Evolutionary conservation across 92 coral and sea anemone species (phyloP).

Genomic region (Isaurus tuberculatus): DNA sequence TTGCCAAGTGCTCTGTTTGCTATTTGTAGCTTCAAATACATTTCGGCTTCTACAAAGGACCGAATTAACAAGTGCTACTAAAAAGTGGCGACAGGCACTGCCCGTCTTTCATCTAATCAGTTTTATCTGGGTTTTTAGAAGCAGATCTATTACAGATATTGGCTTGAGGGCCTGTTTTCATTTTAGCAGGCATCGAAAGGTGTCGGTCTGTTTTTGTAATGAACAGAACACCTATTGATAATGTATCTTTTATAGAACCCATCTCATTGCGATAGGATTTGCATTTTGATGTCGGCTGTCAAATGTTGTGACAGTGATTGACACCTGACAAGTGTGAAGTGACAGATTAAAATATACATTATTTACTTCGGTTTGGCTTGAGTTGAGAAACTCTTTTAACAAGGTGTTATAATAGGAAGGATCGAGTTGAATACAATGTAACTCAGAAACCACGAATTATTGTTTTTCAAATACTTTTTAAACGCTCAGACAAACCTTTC

Average conservation of each 20-base stretch:
- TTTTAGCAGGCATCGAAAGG: conserved; percentile 28
- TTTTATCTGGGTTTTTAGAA: conserved; percentile 37
- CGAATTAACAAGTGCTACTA: conserved; percentile 23
- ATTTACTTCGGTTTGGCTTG: conserved; percentile 21
- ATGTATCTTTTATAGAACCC: conserved; percentile 34
- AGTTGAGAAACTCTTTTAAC: conserved; percentile 8
- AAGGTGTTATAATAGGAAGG: not conserved
- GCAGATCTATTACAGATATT: conserved; percentile 46
- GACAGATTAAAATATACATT: conserved; percentile 36
- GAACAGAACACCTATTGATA: conserved; percentile 31
- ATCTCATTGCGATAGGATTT: conserved; percentile 46
- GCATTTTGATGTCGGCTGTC: conserved; percentile 64
- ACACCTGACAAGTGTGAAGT: conserved; percentile 56
- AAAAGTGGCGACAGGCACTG: conserved; percentile 15
- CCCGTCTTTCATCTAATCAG: conserved; percentile 25
- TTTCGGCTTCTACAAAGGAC: conserved; percentile 40
- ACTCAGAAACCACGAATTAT: not conserved
- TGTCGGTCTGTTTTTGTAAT: conserved; percentile 38
- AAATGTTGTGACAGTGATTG: conserved; percentile 54
- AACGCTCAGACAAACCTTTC: not conserved
- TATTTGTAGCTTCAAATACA: conserved; percentile 21
- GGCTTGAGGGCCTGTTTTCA: conserved; percentile 31
- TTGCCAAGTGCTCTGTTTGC: conserved; percentile 37
- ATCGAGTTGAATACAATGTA: not conserved
- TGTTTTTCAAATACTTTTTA: too few species aligned